phyloP scores from a whole-genome alignment of 2,797 vertebrate genomes.

The Hydrocynus forskahlii region DNA sequence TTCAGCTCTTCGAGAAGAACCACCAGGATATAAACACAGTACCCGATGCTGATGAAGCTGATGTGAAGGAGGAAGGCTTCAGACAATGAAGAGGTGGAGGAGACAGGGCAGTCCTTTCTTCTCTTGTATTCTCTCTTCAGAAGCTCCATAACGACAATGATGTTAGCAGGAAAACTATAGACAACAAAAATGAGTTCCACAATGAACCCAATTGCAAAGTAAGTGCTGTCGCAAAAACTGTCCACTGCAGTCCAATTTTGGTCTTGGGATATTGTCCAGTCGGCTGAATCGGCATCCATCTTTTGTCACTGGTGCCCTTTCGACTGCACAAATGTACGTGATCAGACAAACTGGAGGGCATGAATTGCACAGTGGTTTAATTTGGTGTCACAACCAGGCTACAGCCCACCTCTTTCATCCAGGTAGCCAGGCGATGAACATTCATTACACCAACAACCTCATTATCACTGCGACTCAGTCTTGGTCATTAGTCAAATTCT shows the following conservation, averaged over 20 bases:
- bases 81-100: neutral
- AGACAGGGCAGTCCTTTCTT: neutral
- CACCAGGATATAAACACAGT: neutral
- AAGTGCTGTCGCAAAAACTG: neutral
- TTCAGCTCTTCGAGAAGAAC: neutral
- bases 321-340: neutral
- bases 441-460: neutral
- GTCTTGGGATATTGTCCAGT: neutral
- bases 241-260: neutral
- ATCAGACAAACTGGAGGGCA: neutral
- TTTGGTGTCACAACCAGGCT: neutral
- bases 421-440: neutral
- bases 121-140: neutral
- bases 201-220: rapidly evolving
- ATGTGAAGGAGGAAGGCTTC: slow-evolving; percentile 37
- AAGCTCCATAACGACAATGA: neutral
- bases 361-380: neutral
- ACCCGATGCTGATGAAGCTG: neutral
- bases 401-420: neutral
- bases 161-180: neutral
- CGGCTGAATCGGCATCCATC: neutral
- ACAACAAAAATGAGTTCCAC: neutral
- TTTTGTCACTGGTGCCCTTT: neutral
- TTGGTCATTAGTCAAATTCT: neutral
- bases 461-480: neutral